Base-by-base conservation (phyloP, 1,140 invertebrate species). In the Brachionus koreanus region DNA sequence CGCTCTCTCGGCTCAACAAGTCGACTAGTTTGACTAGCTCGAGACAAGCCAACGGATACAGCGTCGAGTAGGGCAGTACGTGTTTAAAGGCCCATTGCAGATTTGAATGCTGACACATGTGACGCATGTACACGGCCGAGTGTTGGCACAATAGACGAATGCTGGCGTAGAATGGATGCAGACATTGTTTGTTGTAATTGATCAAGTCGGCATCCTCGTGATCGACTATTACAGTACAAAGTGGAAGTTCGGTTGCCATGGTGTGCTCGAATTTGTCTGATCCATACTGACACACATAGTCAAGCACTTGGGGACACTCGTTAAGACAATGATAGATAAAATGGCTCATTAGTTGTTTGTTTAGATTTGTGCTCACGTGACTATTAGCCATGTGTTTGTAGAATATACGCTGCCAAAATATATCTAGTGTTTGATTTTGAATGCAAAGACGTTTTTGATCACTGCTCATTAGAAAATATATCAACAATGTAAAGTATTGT, bases 201-300 rank as follows among this genome's bases (percentile, higher is more conserved):
- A 82, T 37, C 35, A 82, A 43, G 16, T 82, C 79, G n/a, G 7
- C 13, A 25, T 82, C 65, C 43, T 82, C 79, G 43, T 82, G 79
- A 39, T 82, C 79, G 16, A 82, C 79, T 12, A 82, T 39, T n/a
- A 82, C 57, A 10, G 57, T 65, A 43, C 79, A 82, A 2, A 82
- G 16, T 4, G 79, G 79, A 1, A 82, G 35, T 29, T 82, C 76
- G 0, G 2, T 10, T 2, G 46, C 76, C 19, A 79, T 79, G 1
- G 25, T 3, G n/a, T 3, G 0, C 37, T 42, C 35, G 13, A 74
- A 74, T 5, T 79, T 37, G 23, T 6, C 43, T 6, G 12, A 19
- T 9, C 16, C 16, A 9, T 37, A 5, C 19, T 9, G 3, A 0
- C 35, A 37, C 25, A 79, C 13, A 25, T 39, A 79, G 19, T 57